These are phyloP conservation scores for Conchocele bisecta DNA, from an alignment of 2,888 invertebrate species.

Conservation along the genomic window DNA sequence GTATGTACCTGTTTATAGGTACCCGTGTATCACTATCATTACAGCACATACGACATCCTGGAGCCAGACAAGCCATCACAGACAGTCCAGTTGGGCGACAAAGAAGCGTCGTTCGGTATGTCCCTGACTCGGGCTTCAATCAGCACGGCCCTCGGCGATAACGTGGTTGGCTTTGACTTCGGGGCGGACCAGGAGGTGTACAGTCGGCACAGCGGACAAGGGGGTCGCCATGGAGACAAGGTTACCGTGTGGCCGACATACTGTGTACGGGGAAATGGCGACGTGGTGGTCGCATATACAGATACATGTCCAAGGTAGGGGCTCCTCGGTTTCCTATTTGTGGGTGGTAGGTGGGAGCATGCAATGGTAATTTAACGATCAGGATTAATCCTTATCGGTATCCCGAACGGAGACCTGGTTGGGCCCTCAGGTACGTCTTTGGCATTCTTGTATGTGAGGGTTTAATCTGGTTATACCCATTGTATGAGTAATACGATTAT, in stretches of 20 bases:
- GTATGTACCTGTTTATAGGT: background rate
- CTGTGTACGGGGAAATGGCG: slow-evolving; percentile 92
- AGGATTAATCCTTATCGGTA: no score
- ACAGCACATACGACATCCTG: slow-evolving; percentile 80
- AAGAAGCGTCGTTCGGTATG: slow-evolving; percentile 44
- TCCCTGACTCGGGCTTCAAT: slow-evolving; percentile 76
- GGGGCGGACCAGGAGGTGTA: slow-evolving; percentile 84
- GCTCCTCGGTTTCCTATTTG: no score
- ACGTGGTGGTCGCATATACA: slow-evolving; percentile 84
- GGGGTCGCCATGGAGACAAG: slow-evolving; percentile 14
- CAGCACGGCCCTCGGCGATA: slow-evolving; percentile 89
- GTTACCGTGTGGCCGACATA: slow-evolving; percentile 88
- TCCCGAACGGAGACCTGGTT: no score
- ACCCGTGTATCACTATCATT: no score
- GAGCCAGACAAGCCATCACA: slow-evolving; percentile 77
- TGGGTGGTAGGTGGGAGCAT: no score
- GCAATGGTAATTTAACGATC: no score
- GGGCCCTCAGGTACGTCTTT: no score
- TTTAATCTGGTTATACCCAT: no score
- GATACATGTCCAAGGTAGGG: slow-evolving; percentile 56
- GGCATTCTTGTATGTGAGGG: no score
- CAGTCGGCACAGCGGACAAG: slow-evolving; percentile 7
- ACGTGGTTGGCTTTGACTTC: slow-evolving; percentile 94
- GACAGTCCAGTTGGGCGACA: slow-evolving; percentile 63
- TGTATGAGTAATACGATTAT: no score